Percentiles rank a stretch among this genome's conserved stretches.
Conservation (phyloP, 2,113 vertebrate species). For the Trichomycterus rosablanca region DNA sequence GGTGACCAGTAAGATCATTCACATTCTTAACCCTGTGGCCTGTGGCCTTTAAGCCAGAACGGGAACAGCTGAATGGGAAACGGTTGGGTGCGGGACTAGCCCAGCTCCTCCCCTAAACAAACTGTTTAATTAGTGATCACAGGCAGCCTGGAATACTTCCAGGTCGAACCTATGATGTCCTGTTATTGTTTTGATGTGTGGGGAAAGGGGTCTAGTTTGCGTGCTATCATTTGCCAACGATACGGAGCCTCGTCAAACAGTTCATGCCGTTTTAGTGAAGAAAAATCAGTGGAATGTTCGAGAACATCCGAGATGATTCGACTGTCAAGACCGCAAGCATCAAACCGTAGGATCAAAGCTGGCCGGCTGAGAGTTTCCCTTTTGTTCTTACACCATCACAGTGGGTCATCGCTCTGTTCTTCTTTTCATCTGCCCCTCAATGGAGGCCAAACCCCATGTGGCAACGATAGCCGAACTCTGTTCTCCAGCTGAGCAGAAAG, state of each 20-base stretch:
- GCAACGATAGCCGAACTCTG: conserved; percentile 31
- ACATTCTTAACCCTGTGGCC: conserved; percentile 20
- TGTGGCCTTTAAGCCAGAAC: background rate
- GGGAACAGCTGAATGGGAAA: conserved; percentile 13
- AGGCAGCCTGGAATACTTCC: conserved; percentile 15
- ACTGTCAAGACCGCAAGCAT: conserved; percentile 19
- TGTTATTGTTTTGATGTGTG: conserved; percentile 2
- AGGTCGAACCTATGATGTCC: background rate
- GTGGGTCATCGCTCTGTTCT: conserved; percentile 28
- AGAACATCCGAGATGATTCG: conserved; percentile 16
- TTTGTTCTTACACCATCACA: conserved; percentile 48
- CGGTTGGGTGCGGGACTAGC: conserved; percentile 12
- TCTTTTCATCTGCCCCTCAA: conserved; percentile 41
- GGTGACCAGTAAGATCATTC: conserved; percentile 30
- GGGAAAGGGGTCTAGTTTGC: conserved; percentile 3
- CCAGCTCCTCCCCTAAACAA: conserved; percentile 30
- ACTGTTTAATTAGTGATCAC: conserved; percentile 27
- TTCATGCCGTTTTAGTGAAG: conserved; percentile 20
- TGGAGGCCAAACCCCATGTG: conserved; percentile 33
- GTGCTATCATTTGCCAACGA: too few species aligned
- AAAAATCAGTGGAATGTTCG: background rate
- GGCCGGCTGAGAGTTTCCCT: conserved; percentile 41
- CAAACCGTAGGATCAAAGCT: conserved; percentile 31
- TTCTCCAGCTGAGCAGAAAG: conserved; percentile 37
- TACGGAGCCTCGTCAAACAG: conserved; percentile 4